These are phyloP conservation scores for Malthinus flaveolus DNA, from an alignment of 2,888 invertebrate genomes.

Conservation along the genomic window DNA sequence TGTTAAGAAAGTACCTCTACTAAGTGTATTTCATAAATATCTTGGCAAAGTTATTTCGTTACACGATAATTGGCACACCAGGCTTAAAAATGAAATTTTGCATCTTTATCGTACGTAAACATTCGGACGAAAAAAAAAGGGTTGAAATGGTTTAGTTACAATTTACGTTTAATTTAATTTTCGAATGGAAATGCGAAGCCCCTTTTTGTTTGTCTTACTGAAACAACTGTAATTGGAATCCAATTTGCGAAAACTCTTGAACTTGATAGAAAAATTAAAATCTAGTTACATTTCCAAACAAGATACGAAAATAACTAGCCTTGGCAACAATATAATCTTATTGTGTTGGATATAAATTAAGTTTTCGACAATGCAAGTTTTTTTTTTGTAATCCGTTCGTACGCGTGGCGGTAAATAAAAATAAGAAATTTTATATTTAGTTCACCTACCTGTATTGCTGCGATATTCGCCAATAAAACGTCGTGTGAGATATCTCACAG, in stretches of 20 bases:
- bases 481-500: slow-evolving; percentile 76
- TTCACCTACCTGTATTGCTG: slow-evolving; percentile 71
- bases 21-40: slow-evolving; percentile 16
- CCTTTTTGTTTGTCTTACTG: background rate
- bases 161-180: too few species aligned
- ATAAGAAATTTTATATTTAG: background rate
- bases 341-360: slow-evolving; percentile 12
- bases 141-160: too few species aligned
- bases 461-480: slow-evolving; percentile 81
- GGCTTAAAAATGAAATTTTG: slow-evolving; percentile 7
- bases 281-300: slow-evolving; percentile 16
- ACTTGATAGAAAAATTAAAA: slow-evolving; percentile 16
- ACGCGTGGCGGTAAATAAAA: slow-evolving; percentile 8
- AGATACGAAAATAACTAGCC: slow-evolving; percentile 24
- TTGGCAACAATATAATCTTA: slow-evolving; percentile 17
- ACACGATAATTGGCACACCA: slow-evolving; percentile 13
- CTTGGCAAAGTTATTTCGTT: slow-evolving; percentile 17
- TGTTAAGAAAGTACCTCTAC: slow-evolving; percentile 4
- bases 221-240: background rate
- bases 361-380: background rate
- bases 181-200: too few species aligned
- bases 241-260: slow-evolving; percentile 16
- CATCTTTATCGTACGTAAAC: slow-evolving; percentile 3
- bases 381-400: slow-evolving; percentile 5
- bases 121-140: too few species aligned